Evolutionary conservation across 2,113 vertebrate genomes (phyloP), one percentile per base, ranked within the genome.

Genomic region (Leptobrachium leishanense): DNA sequence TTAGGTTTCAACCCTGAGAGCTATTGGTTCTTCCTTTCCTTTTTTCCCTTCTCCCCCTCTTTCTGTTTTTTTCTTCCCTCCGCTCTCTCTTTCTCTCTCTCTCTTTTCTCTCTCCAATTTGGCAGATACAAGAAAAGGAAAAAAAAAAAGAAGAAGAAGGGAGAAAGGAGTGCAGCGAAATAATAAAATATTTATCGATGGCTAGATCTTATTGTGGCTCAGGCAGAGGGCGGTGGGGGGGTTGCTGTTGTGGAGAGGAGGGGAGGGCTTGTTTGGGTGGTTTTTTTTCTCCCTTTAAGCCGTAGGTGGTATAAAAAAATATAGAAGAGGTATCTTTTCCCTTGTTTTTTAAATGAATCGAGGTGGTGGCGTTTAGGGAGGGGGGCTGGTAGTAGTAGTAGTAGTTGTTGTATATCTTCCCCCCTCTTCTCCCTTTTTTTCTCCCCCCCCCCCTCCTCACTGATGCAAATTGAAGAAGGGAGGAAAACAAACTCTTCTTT

Each of bases 1-100:
- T 98, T 98, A 96, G 95, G 96, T 98, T 98, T 98, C 97, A 98
- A 91, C 90, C 90, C 88, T 87, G 90, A 92, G 90, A 92, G 90
- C 90, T 89, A 92, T 92, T 92, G 92, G 91, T 91, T 90, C 87
- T 84, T 89, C 88, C 89, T 86, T 90, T 90, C 86, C 90, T 41
- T 46, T 46, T 86, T 90, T 90, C 86, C 90, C 13, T 46, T 46
- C n/a, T 40, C 68, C 44, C 41, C 41, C 9, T 50, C 39, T 31
- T 31, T 31, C 20, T 31, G 20, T 31, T 31, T 31, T 31, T 31
- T 31, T 31, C 20, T 31, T 31, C 20, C 20, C 20, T 31, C 20
- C 20, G 20, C 20, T 31, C 20, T 31, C 50, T 44, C 59, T 55
- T 77, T 43, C 65, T 76, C 66, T 57, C 63, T 39, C 20, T 65